phyloP scores from a whole-genome alignment of 2,888 invertebrate species.

The Adelognathus sp. region DNA sequence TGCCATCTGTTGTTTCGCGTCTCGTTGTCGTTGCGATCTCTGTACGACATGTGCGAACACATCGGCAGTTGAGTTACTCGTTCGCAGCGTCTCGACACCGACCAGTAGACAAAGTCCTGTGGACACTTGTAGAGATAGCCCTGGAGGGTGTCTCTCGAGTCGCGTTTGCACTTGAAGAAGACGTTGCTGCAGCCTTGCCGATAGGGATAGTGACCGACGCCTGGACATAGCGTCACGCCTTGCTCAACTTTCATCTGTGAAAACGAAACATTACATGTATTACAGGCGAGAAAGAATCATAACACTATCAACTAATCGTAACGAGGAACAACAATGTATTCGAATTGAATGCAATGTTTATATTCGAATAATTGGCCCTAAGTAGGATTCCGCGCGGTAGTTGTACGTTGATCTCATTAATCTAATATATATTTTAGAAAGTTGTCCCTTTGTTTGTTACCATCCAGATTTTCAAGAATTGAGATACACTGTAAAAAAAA shows the following conservation, averaged over 20 bases:
- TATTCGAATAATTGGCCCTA: too few species aligned
- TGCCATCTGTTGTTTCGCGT: conserved; percentile 71
- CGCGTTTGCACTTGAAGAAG: conserved; percentile 87
- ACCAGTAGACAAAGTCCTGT: conserved; percentile 89
- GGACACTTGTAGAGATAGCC: conserved; percentile 91
- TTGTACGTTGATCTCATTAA: too few species aligned
- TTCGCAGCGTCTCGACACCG: conserved; percentile 90
- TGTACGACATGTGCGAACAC: conserved; percentile 80
- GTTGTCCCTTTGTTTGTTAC: too few species aligned
- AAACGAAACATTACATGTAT: background rate
- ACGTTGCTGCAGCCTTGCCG: conserved; percentile 87
- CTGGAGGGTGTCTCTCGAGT: conserved; percentile 82
- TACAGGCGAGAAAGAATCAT: too few species aligned
- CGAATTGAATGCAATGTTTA: background rate
- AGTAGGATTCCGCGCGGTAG: too few species aligned
- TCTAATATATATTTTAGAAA: too few species aligned
- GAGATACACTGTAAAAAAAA: too few species aligned
- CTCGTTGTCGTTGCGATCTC: conserved; percentile 62
- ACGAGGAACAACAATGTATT: background rate
- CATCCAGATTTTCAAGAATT: too few species aligned
- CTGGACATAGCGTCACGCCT: conserved; percentile 85
- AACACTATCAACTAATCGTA: too few species aligned
- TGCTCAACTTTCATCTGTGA: conserved; percentile 85
- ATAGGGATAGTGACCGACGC: conserved; percentile 87
- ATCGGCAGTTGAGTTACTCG: conserved; percentile 84